Evolutionary conservation across 2,113 vertebrate genomes (phyloP).

Genomic region (Tachycineta bicolor): DNA sequence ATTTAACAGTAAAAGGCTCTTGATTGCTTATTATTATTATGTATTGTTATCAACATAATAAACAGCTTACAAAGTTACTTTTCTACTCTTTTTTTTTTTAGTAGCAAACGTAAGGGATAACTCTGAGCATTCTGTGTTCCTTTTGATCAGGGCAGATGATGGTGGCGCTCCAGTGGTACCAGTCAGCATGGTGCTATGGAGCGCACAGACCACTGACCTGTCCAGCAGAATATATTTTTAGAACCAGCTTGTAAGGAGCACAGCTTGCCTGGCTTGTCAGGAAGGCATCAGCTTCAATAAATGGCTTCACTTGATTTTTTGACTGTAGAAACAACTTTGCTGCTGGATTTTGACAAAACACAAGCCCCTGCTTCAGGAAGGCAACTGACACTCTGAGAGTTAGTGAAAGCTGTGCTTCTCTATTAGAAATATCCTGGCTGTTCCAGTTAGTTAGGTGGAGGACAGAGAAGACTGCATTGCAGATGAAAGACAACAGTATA

Average conservation of each 20-base stretch:
- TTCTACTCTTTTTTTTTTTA: neutral
- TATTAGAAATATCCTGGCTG: neutral
- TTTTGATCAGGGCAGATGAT: neutral
- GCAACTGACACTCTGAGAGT: slow-evolving; percentile 74
- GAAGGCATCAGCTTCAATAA: slow-evolving; percentile 77
- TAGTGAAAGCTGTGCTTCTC: slow-evolving; percentile 26
- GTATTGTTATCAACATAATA: neutral
- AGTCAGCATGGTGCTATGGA: neutral
- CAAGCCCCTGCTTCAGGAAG: slow-evolving; percentile 67
- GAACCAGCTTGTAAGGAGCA: slow-evolving; percentile 61
- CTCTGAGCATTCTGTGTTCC: neutral
- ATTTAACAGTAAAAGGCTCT: neutral
- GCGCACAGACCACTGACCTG: slow-evolving; percentile 69
- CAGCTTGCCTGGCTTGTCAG: slow-evolving; percentile 75
- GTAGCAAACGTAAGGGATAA: neutral
- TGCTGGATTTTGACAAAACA: slow-evolving; percentile 69
- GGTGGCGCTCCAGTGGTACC: neutral
- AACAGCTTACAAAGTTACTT: neutral
- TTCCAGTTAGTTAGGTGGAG: slow-evolving; percentile 60
- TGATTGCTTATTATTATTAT: neutral
- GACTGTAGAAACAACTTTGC: slow-evolving; percentile 64
- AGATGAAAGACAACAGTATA: neutral
- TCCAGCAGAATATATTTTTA: slow-evolving; percentile 75
- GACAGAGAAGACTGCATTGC: slow-evolving; percentile 40
- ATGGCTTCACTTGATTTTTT: slow-evolving; percentile 80